Percentiles rank a stretch among this genome's conserved stretches.
Evolutionary conservation across 2,797 vertebrate species (phyloP).

Genomic region (Eidolon dupreanum): DNA sequence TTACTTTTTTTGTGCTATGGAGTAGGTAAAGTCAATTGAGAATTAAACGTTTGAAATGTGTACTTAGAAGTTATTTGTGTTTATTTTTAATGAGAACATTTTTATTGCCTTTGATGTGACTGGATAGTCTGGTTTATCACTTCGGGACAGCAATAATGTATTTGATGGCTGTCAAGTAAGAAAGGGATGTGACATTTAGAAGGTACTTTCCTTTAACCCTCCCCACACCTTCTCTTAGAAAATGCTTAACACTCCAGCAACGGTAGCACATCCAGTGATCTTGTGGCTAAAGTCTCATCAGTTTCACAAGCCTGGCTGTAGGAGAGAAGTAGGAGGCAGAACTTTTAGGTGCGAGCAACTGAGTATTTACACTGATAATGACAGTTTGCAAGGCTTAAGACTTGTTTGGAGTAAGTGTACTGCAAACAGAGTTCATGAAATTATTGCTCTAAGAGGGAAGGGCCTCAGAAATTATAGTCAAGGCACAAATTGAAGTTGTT

Average conservation of each 20-base stretch:
- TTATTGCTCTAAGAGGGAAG: not conserved
- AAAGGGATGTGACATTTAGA: slow-evolving; percentile 42
- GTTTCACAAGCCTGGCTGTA: not conserved
- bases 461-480: slow-evolving; percentile 53
- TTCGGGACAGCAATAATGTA: not conserved
- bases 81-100: slow-evolving; percentile 44
- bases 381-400: not conserved
- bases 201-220: not conserved
- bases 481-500: slow-evolving; percentile 50
- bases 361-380: slow-evolving; percentile 17
- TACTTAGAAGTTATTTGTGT: slow-evolving; percentile 19
- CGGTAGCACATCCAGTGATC: not conserved
- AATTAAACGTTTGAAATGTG: slow-evolving; percentile 27
- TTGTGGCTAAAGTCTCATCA: not conserved
- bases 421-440: slow-evolving; percentile 28
- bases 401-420: not conserved
- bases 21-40: not conserved
- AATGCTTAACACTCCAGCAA: not conserved
- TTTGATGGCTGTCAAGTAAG: not conserved
- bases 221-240: not conserved
- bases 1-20: not conserved
- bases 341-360: not conserved
- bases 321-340: not conserved
- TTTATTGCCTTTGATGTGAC: slow-evolving; percentile 22
- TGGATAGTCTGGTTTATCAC: not conserved